Evolutionary conservation across 2,888 invertebrate species (phyloP).

Genomic region (Crocallis elinguaria): DNA sequence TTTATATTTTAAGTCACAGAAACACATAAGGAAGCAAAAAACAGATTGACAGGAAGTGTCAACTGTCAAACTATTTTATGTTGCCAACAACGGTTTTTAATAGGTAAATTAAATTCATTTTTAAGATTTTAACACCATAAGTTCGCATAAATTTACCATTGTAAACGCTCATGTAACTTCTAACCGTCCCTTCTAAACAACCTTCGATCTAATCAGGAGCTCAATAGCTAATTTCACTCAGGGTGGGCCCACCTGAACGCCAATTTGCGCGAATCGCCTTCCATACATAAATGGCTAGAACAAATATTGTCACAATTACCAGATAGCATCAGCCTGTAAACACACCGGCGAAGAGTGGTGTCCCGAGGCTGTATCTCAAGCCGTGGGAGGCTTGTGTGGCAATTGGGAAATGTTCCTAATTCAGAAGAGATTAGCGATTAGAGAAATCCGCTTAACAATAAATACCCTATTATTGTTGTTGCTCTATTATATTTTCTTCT

Average conservation of each 20-base stretch:
- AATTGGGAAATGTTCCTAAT: constrained; percentile 51
- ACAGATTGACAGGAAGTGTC: too few species aligned
- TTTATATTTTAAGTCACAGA: too few species aligned
- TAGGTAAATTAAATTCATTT: too few species aligned
- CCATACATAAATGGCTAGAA: constrained; percentile 70
- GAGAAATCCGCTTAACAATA: too few species aligned
- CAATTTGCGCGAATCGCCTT: constrained; percentile 67
- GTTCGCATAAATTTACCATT: not conserved
- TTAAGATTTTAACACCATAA: too few species aligned
- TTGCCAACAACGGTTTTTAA: too few species aligned
- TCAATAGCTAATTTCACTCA: constrained; percentile 53
- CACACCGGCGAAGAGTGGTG: constrained; percentile 67
- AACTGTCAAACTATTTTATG: too few species aligned
- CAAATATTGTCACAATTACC: constrained; percentile 84
- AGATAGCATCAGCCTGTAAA: constrained; percentile 81
- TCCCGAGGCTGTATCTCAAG: constrained; percentile 76
- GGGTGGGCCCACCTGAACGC: constrained; percentile 39
- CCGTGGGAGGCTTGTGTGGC: constrained; percentile 55
- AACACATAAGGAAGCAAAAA: too few species aligned
- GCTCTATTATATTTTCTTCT: too few species aligned
- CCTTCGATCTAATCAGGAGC: constrained; percentile 63
- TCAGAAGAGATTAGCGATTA: constrained; percentile 41
- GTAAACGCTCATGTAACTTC: not conserved
- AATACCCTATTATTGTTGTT: too few species aligned
- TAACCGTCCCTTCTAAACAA: constrained; percentile 36